Evolutionary conservation across 2,888 invertebrate species (phyloP), one percentile per base, ranked within the genome.

Genomic region (Amphipoea lucens): DNA sequence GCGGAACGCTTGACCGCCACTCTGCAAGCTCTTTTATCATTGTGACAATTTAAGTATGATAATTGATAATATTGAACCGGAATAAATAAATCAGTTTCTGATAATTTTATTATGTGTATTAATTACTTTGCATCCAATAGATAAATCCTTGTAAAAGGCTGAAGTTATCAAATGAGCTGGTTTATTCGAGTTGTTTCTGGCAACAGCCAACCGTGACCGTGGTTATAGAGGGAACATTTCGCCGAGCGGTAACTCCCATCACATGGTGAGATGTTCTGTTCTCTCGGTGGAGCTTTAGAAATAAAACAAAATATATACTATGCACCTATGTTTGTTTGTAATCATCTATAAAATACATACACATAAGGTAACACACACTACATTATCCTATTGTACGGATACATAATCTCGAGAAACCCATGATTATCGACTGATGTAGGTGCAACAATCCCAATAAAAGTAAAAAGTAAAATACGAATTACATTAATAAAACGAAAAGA

Each of bases 41-140:
- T 93, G 90, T 92, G 82, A 87, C 74, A 68, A 82, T 83, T 81
- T 93, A 93, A 92, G 90, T 94, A 92, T 91, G 90, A 93, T 91
- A 91, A 89, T 93, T 42, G n/a, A 62, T 71, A 62, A 71, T 63
- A 71, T 63, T 93, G 92, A 93, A 94, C 93, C 92, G 93, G 92
- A 94, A 93, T 87, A 92, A 95, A 93, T 93, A 94, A 94, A 90
- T 90, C 89, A 87, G 87, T 90, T 91, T 91, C 88, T 85, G 87
- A 90, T 88, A 85, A 90, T 42, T 71, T 42, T 71, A 71, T 81
- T 54, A 92, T 88, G 83, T 91, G 91, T 93, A 84, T 94, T 94
- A 86, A 93, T 89, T 92, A 89, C 92, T 90, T 67, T 63, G 29
- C 29, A 57, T 74, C 76, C 77, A 62, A 70, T 62, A 66, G 2